phyloP scores from a whole-genome alignment of 2,113 vertebrate species.

The Atractosteus spatula region DNA sequence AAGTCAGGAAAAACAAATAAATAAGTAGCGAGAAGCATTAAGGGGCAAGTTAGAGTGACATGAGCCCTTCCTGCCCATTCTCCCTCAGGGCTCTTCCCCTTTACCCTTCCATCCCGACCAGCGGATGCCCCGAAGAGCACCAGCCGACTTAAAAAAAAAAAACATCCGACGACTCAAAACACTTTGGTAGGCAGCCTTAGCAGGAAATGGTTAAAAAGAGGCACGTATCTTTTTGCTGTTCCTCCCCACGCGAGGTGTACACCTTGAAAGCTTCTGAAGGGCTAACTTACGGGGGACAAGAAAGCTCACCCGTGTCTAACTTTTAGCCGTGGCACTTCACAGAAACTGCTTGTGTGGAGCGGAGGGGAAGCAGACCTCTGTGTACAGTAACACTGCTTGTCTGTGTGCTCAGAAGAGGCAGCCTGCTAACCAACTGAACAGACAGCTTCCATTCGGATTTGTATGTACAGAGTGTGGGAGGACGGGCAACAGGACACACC shows the following conservation, averaged over 20 bases:
- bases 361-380: background rate
- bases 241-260: background rate
- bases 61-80: conserved; percentile 50
- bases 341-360: background rate
- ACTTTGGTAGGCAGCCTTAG: background rate
- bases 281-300: background rate
- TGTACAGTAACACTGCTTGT: background rate
- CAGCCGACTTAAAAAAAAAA: conserved; percentile 5
- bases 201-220: background rate
- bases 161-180: background rate
- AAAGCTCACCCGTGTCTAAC: background rate
- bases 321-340: background rate
- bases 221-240: conserved; percentile 7
- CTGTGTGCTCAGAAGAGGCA: background rate
- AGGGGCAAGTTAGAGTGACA: conserved; percentile 43
- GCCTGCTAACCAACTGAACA: background rate
- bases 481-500: too few species aligned
- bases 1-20: conserved; percentile 41
- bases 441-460: background rate
- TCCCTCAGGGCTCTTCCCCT: conserved; percentile 37
- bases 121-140: conserved; percentile 1
- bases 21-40: conserved; percentile 35
- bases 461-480: background rate
- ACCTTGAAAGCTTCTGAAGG: background rate
- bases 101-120: conserved; percentile 24